Evolutionary conservation across 2,113 vertebrate genomes (phyloP), one percentile per base, ranked within the genome.

Genomic region (Lophius piscatorius): DNA sequence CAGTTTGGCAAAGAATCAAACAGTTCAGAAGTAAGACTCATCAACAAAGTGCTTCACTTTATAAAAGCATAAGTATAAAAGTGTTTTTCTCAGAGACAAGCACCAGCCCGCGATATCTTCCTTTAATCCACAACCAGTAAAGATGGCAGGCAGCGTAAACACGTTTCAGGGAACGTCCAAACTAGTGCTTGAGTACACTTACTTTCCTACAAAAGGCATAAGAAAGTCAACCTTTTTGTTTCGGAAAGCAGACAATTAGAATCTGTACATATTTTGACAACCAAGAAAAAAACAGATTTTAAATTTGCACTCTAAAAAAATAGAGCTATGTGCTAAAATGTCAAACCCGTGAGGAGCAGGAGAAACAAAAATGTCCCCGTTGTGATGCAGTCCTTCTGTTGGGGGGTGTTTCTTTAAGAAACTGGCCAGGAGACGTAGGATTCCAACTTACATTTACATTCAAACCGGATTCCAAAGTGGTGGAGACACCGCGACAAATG

Each of bases 21-120:
- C 52, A 76, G 67, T 74, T 82, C 40, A 81, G 76, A 72, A 82
- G 76, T 91, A 92, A 91, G 89, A 90, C 89, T 90, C 51, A 38
- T 74, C 18, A 67, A 87, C 80, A 89, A 91, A 89, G 85, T 89
- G 87, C 87, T 76, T 86, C 45, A 80, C 74, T 82, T 88, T 80
- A 86, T 76, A 83, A 88, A 85, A 68, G 78, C 78, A 63, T 71
- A 59, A 74, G 80, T 87, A 89, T 70, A 89, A 87, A 89, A 88
- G 63, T 66, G 72, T 79, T 73, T 76, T n/a, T 60, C 38, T 74
- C 79, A 74, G 78, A 80, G 64, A 86, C 80, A 75, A 84, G 60
- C 85, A 78, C 67, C 74, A 71, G 49, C 74, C 66, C 58, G 60
- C 13, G 12, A 60, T 29, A 45, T 69, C 48, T 68, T 77, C 57